Base-by-base conservation (phyloP, 2,113 vertebrate genomes). In the Terrapene triunguis region DNA sequence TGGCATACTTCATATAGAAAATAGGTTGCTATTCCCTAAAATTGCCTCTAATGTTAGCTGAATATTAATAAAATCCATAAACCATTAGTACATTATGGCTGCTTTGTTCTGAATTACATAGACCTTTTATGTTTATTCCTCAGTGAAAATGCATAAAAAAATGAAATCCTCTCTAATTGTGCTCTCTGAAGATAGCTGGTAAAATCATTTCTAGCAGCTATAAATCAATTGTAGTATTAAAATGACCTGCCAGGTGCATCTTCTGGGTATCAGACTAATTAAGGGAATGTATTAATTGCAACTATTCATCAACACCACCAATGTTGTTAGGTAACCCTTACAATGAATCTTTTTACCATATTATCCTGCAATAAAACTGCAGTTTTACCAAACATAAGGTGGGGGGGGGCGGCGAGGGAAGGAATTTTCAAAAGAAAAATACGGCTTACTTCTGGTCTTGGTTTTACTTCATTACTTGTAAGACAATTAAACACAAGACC, bases 201-300 rank as follows among this genome's bases (percentile, higher is more conserved):
- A 98, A 98, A 98, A 98, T 98, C 81, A 98, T 98, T 98, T 98
- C 98, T 98, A 98, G 98, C 97, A 98, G 98, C 98, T 98, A 98
- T 98, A 98, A 98, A 98, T 98, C 98, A 98, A 98, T 98, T 98
- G 98, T 97, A 98, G 98, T 98, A 98, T 98, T 98, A 98, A 98
- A 98, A 98, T 98, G 98, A 98, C 98, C 98, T 98, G 98, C 98
- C 98, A 98, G 98, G 98, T 98, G 98, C 98, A 98, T 98, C 98
- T 98, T 98, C 98, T 98, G 98, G 97, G 93, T 98, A 98, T 98
- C 98, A 98, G 97, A 98, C 98, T 98, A 98, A 98, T 98, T 98
- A 98, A 98, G 98, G 98, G 97, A 98, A 98, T 98, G 96, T 98
- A 98, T 98, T 98, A 98, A 98, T 98, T 98, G 98, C 98, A 98